Percentiles rank a stretch among this genome's conserved stretches.
Conservation (phyloP, 2,888 invertebrate species). For the Eupithecia vulgata region DNA sequence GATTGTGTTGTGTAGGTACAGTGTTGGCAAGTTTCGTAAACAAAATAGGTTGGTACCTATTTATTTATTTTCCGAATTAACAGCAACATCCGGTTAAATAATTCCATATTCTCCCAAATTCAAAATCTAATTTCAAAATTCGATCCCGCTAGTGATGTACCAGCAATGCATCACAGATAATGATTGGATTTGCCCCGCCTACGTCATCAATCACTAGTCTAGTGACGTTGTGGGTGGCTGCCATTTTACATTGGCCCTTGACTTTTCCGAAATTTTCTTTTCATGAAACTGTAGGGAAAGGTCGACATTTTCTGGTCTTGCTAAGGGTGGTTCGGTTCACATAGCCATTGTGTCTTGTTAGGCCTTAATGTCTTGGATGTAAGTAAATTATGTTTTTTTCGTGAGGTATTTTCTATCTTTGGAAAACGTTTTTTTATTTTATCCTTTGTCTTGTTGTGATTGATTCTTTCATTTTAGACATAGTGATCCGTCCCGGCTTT, state of each 20-base stretch:
- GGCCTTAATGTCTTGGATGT: constrained; percentile 79
- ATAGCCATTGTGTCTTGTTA: constrained; percentile 82
- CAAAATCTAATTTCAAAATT: constrained; percentile 62
- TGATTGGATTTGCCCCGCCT: constrained; percentile 84
- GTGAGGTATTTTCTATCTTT: constrained; percentile 49
- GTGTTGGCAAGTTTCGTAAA: not conserved
- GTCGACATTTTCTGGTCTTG: constrained; percentile 54
- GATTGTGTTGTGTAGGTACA: not conserved
- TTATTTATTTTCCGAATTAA: not conserved
- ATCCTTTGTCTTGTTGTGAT: not conserved
- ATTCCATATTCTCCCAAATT: constrained; percentile 9
- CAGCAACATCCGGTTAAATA: not conserved
- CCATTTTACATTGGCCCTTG: constrained; percentile 60
- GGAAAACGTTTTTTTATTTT: constrained; percentile 46
- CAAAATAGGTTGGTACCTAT: not conserved
- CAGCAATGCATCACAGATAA: constrained; percentile 82
- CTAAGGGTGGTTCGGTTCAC: constrained; percentile 73
- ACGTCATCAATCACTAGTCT: constrained; percentile 80
- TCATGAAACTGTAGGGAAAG: constrained; percentile 45
- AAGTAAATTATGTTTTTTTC: constrained; percentile 81
- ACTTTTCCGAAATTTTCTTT: constrained; percentile 43
- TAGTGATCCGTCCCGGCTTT: too few species aligned
- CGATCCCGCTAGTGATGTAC: constrained; percentile 74
- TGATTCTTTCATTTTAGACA: not conserved
- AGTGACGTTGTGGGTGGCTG: constrained; percentile 70